Percentiles rank a stretch among this genome's conserved stretches.
phyloP scores from a whole-genome alignment of 1,140 invertebrate genomes.

The Caerostris darwini region DNA sequence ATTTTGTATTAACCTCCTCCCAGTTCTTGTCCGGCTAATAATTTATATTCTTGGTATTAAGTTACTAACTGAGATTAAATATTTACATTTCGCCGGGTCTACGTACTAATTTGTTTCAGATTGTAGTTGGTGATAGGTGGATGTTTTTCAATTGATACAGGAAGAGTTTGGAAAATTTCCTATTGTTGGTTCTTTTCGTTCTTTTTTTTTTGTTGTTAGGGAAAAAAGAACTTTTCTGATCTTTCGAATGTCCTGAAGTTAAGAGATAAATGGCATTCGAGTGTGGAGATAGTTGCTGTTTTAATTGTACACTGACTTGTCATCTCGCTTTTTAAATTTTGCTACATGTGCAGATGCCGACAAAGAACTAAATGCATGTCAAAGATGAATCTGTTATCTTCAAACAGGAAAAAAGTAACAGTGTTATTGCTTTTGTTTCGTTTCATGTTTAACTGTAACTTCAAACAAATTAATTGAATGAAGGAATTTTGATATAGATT shows the following conservation, averaged over 20 bases:
- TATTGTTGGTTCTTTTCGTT: neutral
- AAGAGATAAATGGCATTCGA: neutral
- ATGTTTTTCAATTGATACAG: slow-evolving; percentile 13
- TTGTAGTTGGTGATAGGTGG: neutral
- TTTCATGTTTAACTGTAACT: too few species aligned
- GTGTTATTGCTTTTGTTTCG: too few species aligned
- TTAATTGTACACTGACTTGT: neutral
- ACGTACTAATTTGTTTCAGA: slow-evolving; percentile 35
- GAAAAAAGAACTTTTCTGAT: neutral
- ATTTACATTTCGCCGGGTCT: slow-evolving; percentile 17
- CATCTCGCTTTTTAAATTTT: neutral
- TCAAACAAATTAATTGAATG: too few species aligned
- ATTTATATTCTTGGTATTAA: slow-evolving; percentile 55
- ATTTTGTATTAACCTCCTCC: neutral
- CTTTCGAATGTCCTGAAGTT: neutral
- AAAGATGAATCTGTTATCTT: too few species aligned
- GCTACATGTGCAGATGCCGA: neutral
- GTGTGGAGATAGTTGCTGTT: neutral
- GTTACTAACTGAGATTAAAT: slow-evolving; percentile 52
- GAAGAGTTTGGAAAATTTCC: neutral
- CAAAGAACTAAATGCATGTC: too few species aligned
- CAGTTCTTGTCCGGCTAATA: neutral
- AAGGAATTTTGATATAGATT: too few species aligned
- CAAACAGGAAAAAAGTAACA: too few species aligned
- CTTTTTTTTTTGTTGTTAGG: neutral